These are phyloP conservation scores for Cryptophagus acutangulus DNA, from an alignment of 2,888 invertebrate genomes.

Conservation along the genomic window DNA sequence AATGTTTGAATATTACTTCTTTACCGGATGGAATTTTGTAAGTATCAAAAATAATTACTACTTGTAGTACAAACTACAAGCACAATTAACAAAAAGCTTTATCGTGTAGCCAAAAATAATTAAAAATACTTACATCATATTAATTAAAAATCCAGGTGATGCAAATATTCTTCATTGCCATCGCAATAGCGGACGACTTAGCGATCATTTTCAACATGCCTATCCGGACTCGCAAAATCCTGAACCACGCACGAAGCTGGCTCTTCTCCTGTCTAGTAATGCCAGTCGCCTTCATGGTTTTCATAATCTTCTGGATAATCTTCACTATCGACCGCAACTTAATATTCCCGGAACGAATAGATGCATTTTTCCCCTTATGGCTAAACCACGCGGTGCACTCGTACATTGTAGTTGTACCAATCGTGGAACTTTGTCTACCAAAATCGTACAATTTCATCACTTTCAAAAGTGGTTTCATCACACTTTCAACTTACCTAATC, in stretches of 20 bases:
- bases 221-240: slow-evolving; percentile 12
- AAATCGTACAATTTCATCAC: slow-evolving; percentile 25
- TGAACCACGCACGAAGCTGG: slow-evolving; percentile 22
- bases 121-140: slow-evolving; percentile 4
- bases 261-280: slow-evolving; percentile 27
- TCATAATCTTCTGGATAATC: slow-evolving; percentile 53
- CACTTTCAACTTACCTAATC: slow-evolving; percentile 15
- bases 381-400: slow-evolving; percentile 59
- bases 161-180: slow-evolving; percentile 26
- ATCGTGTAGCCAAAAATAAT: neutral
- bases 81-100: no score
- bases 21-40: slow-evolving; percentile 21
- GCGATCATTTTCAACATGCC: slow-evolving; percentile 16
- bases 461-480: slow-evolving; percentile 15
- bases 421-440: slow-evolving; percentile 47
- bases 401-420: slow-evolving; percentile 49
- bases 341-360: slow-evolving; percentile 53
- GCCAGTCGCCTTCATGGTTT: slow-evolving; percentile 49
- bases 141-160: slow-evolving; percentile 21
- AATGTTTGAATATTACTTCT: slow-evolving; percentile 13
- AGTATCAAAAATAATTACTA: slow-evolving; percentile 11
- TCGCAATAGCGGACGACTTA: slow-evolving; percentile 25
- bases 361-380: slow-evolving; percentile 54
- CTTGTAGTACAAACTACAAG: no score
- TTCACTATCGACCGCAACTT: slow-evolving; percentile 54